Conservation (phyloP, 2,888 invertebrate genomes). For the Eristalis arbustorum region DNA sequence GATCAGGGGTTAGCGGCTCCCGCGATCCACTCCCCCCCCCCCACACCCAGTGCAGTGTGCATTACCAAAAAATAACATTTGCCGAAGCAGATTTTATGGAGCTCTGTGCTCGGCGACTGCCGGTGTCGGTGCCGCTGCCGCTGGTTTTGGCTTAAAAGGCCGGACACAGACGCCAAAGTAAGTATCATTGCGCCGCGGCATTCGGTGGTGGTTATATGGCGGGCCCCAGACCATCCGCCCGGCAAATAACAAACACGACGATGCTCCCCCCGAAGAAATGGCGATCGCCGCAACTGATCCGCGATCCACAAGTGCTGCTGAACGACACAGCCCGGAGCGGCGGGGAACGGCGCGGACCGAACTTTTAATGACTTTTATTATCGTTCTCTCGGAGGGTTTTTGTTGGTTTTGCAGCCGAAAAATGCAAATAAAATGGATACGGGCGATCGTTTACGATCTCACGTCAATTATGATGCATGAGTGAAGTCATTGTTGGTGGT, state of each 20-base stretch:
- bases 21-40: neutral
- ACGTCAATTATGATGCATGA: conserved; percentile 49
- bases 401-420: neutral
- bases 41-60: conserved; percentile 32
- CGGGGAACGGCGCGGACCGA: no score
- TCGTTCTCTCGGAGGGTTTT: conserved; percentile 30
- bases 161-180: conserved; percentile 34
- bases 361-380: conserved; percentile 26
- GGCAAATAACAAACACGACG: neutral
- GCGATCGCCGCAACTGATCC: conserved; percentile 12
- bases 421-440: conserved; percentile 45
- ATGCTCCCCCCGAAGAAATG: conserved; percentile 2
- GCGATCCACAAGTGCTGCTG: neutral
- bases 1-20: neutral
- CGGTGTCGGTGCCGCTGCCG: neutral
- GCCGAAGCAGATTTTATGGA: conserved; percentile 29
- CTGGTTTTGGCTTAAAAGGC: conserved; percentile 30
- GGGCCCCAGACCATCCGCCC: conserved; percentile 16
- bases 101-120: conserved; percentile 25
- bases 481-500: conserved; percentile 23
- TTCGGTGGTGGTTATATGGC: neutral
- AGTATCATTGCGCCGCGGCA: conserved; percentile 5
- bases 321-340: no score
- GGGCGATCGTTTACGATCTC: conserved; percentile 51
- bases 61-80: conserved; percentile 63